Evolutionary conservation across 2,888 invertebrate species (phyloP).

Genomic region (Hydrotaea diabolus): DNA sequence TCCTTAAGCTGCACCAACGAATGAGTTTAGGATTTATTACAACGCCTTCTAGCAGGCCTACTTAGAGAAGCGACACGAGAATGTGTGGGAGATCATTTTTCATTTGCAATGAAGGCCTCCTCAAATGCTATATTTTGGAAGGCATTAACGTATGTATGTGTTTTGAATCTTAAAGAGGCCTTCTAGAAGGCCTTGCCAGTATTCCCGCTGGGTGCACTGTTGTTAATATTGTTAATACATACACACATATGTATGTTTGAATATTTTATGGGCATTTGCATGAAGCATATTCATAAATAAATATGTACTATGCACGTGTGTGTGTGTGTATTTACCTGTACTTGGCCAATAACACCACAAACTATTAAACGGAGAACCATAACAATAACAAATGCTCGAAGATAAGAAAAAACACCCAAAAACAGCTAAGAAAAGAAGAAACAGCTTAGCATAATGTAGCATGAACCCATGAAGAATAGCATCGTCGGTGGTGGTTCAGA

Average conservation of each 20-base stretch:
- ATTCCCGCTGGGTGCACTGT: no score
- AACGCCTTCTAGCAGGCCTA: no score
- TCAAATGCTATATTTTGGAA: no score
- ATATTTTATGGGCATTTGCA: neutral
- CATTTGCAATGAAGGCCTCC: no score
- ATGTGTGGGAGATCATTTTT: no score
- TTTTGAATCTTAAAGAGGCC: no score
- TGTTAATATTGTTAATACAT: neutral
- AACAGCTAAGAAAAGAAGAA: constrained; percentile 1
- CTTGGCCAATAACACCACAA: constrained; percentile 49
- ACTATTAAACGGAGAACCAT: constrained; percentile 36
- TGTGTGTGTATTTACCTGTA: constrained; percentile 41
- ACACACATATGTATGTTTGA: neutral
- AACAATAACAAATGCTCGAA: constrained; percentile 39
- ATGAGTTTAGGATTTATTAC: no score
- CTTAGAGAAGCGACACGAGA: no score
- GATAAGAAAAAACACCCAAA: constrained; percentile 32
- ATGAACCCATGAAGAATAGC: neutral
- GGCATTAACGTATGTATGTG: no score
- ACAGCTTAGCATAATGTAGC: neutral
- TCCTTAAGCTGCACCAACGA: no score
- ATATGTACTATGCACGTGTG: neutral
- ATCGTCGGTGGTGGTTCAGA: neutral
- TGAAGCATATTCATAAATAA: neutral
- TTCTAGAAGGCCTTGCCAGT: no score